These are phyloP conservation scores for Drosophila neocordata DNA, from an alignment of 1,140 invertebrate species.

Conservation along the genomic window DNA sequence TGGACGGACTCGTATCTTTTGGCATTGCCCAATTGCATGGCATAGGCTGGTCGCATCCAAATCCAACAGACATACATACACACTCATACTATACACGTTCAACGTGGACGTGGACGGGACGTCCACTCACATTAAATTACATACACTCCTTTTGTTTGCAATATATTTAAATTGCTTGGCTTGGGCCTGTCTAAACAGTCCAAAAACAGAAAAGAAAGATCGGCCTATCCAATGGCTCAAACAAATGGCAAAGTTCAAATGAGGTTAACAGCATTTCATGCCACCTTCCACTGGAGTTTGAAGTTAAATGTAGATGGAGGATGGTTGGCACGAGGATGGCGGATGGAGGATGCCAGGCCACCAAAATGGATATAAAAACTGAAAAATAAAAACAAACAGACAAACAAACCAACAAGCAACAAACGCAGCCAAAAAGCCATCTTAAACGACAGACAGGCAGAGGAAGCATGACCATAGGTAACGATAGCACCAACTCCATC, in stretches of 20 bases:
- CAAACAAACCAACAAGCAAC: constrained; percentile 59
- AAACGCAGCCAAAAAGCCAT: constrained; percentile 68
- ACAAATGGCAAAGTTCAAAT: constrained; percentile 80
- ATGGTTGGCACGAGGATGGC: constrained; percentile 26
- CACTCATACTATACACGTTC: constrained; percentile 15
- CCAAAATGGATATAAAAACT: constrained; percentile 68
- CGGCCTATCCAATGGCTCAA: constrained; percentile 77
- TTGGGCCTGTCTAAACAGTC: constrained; percentile 58
- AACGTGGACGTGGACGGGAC: constrained; percentile 3
- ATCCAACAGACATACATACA: constrained; percentile 15
- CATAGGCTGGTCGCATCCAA: constrained; percentile 20
- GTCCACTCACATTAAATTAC: constrained; percentile 72
- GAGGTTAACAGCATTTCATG: constrained; percentile 80
- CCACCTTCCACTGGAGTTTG: constrained; percentile 55
- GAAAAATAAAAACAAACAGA: constrained; percentile 49
- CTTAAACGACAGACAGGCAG: constrained; percentile 76
- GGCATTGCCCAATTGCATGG: constrained; percentile 50
- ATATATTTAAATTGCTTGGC: constrained; percentile 73
- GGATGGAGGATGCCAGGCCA: constrained; percentile 58
- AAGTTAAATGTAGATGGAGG: constrained; percentile 24
- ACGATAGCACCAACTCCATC: constrained; percentile 41
- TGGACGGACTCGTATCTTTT: constrained; percentile 52
- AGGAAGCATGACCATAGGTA: constrained; percentile 71
- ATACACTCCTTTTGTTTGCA: constrained; percentile 74
- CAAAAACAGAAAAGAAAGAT: constrained; percentile 63